Conservation (phyloP, 2,113 vertebrate genomes). For the Accipiter cooperii region DNA sequence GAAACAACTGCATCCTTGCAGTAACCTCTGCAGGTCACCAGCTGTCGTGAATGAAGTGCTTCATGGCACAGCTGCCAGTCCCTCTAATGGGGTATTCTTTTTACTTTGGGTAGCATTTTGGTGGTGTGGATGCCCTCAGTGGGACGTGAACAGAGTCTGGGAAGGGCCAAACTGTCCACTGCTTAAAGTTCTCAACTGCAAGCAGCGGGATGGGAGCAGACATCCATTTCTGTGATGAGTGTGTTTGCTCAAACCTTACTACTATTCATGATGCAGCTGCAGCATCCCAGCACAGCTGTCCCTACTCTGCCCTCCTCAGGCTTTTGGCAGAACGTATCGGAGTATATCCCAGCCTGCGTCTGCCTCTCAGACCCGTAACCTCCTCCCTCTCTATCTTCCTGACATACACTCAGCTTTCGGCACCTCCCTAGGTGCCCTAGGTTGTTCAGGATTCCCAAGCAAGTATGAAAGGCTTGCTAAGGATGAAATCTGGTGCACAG, state of each 20-base stretch:
- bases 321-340: accelerated
- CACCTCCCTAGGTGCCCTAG: background rate
- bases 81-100: background rate
- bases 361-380: background rate
- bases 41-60: background rate
- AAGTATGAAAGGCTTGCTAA: background rate
- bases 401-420: background rate
- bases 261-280: background rate
- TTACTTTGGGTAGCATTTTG: background rate
- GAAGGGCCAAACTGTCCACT: background rate
- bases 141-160: background rate
- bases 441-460: background rate
- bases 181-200: background rate
- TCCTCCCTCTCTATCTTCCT: background rate
- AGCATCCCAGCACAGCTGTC: background rate
- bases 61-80: background rate
- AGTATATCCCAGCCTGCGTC: background rate
- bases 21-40: background rate
- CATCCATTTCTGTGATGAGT: background rate
- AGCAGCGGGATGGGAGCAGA: background rate
- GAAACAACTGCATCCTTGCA: background rate
- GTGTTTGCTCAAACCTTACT: background rate
- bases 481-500: background rate
- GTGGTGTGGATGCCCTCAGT: background rate
- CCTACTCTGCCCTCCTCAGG: background rate